phyloP scores from a whole-genome alignment of 2,888 invertebrate genomes.

The Eristalis intricaria region DNA sequence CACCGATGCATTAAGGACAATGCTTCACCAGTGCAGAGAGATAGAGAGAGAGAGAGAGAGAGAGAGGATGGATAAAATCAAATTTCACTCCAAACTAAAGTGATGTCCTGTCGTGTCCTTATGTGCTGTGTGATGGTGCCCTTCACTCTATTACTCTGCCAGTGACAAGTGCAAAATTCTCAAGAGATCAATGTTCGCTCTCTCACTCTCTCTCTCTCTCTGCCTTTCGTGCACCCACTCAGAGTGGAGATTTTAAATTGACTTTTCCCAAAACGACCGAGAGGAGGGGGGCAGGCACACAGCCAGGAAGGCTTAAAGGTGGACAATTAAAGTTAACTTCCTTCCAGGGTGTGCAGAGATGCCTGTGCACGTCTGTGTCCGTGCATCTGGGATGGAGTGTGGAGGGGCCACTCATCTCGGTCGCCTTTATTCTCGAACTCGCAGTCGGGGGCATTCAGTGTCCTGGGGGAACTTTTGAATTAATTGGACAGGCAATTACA shows the following conservation, averaged over 20 bases:
- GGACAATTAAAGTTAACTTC: conserved; percentile 70
- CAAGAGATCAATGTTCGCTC: conserved; percentile 60
- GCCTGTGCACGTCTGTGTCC: not conserved
- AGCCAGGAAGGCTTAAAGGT: conserved; percentile 34
- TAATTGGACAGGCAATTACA: conserved; percentile 36
- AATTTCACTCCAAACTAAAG: conserved; percentile 64
- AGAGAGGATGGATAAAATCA: conserved; percentile 46
- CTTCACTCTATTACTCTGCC: conserved; percentile 60
- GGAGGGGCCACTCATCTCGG: not conserved
- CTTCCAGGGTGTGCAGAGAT: conserved; percentile 19
- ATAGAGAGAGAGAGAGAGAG: not conserved
- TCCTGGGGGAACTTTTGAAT: conserved; percentile 36
- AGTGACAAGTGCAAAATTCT: conserved; percentile 64
- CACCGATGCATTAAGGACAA: conserved; percentile 61
- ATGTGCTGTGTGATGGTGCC: conserved; percentile 56
- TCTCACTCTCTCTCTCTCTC: conserved; percentile 55
- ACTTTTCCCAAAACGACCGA: not conserved
- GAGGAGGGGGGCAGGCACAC: not conserved
- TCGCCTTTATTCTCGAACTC: not conserved
- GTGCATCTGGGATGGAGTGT: conserved; percentile 35
- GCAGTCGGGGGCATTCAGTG: not conserved
- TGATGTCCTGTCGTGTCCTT: conserved; percentile 70
- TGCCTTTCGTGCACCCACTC: not conserved
- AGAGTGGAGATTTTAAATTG: not conserved
- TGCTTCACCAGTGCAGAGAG: conserved; percentile 9